phyloP scores from a whole-genome alignment of 2,113 vertebrate genomes.

The Tursiops truncatus region DNA sequence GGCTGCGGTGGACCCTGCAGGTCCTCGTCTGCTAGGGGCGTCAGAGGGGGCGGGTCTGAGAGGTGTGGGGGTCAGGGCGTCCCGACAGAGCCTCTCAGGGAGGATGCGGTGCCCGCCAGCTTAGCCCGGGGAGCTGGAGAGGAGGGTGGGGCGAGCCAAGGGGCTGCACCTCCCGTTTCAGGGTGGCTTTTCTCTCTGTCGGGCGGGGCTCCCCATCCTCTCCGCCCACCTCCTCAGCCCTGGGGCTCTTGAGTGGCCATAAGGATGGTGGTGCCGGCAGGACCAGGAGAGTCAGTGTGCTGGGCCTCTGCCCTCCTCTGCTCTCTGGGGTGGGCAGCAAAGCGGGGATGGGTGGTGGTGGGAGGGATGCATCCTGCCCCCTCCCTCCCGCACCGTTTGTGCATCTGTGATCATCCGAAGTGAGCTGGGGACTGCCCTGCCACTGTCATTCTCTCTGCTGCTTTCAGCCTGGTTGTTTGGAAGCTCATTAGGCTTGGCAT shows the following conservation, averaged over 20 bases:
- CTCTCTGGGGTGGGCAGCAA: neutral
- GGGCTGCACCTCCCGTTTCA: fast-evolving
- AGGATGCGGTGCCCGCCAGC: fast-evolving
- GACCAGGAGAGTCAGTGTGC: fast-evolving
- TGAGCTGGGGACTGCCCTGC: neutral
- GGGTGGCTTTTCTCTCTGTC: fast-evolving
- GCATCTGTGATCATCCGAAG: constrained; percentile 43
- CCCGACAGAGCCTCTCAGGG: fast-evolving
- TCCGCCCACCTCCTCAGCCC: neutral
- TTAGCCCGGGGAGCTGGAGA: no score
- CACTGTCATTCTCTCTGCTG: constrained; percentile 68
- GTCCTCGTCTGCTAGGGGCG: neutral
- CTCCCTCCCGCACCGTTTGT: neutral
- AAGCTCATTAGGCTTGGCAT: constrained; percentile 77
- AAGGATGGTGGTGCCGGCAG: fast-evolving
- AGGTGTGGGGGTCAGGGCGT: neutral
- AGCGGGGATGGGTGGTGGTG: fast-evolving
- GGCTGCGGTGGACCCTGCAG: neutral
- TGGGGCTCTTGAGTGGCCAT: fast-evolving
- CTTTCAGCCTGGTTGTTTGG: constrained; percentile 67
- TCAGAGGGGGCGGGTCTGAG: neutral
- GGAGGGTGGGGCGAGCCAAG: fast-evolving
- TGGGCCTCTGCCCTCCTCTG: neutral
- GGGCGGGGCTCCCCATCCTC: neutral
- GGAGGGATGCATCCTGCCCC: neutral